Percentiles rank a stretch among this genome's conserved stretches.
Evolutionary conservation across 2,797 vertebrate species (phyloP).

Genomic region (Clangula hyemalis): DNA sequence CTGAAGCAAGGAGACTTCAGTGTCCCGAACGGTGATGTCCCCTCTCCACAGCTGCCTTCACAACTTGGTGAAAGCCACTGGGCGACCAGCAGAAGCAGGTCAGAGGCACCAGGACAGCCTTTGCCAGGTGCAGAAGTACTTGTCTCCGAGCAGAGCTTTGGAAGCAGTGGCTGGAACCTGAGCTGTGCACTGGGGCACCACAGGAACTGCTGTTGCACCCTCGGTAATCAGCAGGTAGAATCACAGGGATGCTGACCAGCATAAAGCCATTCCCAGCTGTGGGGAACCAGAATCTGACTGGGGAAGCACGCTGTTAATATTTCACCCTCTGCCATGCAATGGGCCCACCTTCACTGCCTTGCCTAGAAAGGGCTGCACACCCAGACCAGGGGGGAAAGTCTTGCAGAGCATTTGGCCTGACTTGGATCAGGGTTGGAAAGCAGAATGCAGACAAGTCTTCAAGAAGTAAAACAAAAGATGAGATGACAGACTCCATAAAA

Average conservation of each 20-base stretch:
- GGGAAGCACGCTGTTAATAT: background rate
- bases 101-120: background rate
- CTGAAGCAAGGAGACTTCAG: background rate
- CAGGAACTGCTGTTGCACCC: background rate
- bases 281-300: background rate
- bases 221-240: background rate
- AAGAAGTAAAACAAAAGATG: background rate
- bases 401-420: background rate
- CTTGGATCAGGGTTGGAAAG: background rate
- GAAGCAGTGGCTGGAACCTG: background rate
- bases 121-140: background rate
- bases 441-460: background rate
- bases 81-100: background rate
- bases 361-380: rapidly evolving
- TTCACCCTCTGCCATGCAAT: background rate
- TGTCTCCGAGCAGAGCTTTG: background rate
- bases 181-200: background rate
- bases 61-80: background rate
- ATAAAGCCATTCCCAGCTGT: background rate
- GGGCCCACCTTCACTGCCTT: background rate
- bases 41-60: background rate
- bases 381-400: background rate
- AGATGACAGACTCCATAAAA: background rate
- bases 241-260: background rate
- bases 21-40: background rate